Conservation (phyloP, 2,888 invertebrate genomes). For the Drosophila anceps region DNA sequence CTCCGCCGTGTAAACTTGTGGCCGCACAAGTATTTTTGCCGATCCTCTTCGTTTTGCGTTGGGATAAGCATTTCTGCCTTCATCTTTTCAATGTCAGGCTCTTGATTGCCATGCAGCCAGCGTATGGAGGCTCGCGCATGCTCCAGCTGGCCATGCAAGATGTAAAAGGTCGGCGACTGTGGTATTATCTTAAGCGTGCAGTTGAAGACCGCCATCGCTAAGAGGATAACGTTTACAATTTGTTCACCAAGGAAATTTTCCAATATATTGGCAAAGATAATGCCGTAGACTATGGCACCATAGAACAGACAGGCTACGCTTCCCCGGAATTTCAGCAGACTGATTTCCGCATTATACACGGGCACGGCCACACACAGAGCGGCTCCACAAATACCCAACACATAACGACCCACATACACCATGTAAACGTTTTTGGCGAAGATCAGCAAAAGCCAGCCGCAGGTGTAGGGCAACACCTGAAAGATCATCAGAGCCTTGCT, state of each 20-base stretch:
- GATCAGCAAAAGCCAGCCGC: conserved; percentile 19
- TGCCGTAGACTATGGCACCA: conserved; percentile 32
- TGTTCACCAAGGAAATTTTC: not conserved
- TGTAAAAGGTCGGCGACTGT: conserved; percentile 36
- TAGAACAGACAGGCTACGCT: conserved; percentile 23
- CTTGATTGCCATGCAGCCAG: conserved; percentile 21
- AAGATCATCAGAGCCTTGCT: conserved; percentile 28
- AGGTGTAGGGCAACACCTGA: conserved; percentile 38
- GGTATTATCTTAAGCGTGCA: conserved; percentile 21
- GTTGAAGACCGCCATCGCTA: not conserved
- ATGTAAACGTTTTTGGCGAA: conserved; percentile 19
- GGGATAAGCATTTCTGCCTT: not conserved
- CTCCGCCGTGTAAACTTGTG: conserved; percentile 1
- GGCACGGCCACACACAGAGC: conserved; percentile 46
- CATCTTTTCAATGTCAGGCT: conserved; percentile 8
- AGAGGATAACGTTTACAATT: not conserved
- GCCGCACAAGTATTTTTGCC: no score
- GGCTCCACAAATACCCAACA: conserved; percentile 49
- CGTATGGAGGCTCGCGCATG: conserved; percentile 9
- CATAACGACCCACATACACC: conserved; percentile 42
- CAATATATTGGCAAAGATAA: conserved; percentile 19
- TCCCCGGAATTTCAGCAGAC: conserved; percentile 25
- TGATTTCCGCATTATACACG: conserved; percentile 47
- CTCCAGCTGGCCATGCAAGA: not conserved
- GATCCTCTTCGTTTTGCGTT: no score